phyloP scores from a whole-genome alignment of 2,888 invertebrate species.

The Dioctria rufipes region DNA sequence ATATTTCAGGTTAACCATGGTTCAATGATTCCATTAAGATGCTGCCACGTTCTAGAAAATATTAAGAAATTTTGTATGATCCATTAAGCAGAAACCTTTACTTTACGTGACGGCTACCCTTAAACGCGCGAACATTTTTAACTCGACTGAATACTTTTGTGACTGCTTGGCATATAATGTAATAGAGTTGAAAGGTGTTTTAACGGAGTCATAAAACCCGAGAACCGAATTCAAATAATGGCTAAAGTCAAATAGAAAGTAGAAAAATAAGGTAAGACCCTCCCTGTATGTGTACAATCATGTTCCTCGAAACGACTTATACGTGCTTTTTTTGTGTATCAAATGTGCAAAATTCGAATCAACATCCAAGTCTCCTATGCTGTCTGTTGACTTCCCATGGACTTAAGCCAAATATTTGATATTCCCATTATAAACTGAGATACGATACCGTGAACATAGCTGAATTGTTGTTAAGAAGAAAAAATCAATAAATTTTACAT shows the following conservation, averaged over 20 bases:
- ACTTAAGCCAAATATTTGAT: conserved; percentile 41
- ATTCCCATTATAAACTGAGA: conserved; percentile 37
- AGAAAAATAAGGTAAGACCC: conserved; percentile 40
- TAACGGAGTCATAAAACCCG: conserved; percentile 6
- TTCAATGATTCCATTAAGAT: too few species aligned
- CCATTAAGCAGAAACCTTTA: too few species aligned
- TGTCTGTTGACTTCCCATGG: conserved; percentile 18
- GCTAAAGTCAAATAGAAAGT: conserved; percentile 14
- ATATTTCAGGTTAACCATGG: too few species aligned
- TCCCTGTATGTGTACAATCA: conserved; percentile 1
- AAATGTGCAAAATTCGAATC: conserved; percentile 41
- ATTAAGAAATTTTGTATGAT: too few species aligned
- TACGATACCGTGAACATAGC: conserved; percentile 12
- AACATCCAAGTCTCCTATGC: background rate
- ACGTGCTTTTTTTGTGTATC: background rate
- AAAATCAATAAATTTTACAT: too few species aligned
- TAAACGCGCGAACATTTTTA: too few species aligned
- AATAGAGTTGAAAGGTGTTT: too few species aligned
- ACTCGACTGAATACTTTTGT: too few species aligned
- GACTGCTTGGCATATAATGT: too few species aligned
- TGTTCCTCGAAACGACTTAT: conserved; percentile 13
- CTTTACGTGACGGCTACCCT: too few species aligned
- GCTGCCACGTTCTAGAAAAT: too few species aligned
- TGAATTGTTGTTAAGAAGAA: background rate
- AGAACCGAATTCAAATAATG: conserved; percentile 18